phyloP scores from a whole-genome alignment of 2,797 vertebrate genomes.

The Antennarius maculatus region DNA sequence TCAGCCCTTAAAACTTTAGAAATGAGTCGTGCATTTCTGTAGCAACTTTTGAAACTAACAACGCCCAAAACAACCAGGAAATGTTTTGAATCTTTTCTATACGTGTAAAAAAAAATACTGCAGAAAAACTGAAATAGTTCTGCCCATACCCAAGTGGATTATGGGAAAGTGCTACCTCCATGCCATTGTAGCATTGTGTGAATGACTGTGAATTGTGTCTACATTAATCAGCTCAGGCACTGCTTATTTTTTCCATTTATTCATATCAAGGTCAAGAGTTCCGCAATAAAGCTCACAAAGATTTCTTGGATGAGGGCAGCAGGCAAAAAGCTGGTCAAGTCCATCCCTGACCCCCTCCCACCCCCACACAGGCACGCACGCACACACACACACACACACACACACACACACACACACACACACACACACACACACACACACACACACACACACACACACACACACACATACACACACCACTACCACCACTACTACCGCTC shows the following conservation, averaged over 20 bases:
- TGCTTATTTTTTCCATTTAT: conserved; percentile 52
- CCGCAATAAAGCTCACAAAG: conserved; percentile 34
- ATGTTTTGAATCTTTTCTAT: conserved; percentile 35
- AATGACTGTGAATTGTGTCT: conserved; percentile 23
- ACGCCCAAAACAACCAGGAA: conserved; percentile 51
- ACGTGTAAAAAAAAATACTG: conserved; percentile 51
- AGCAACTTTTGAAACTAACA: conserved; percentile 24
- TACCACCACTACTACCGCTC: neutral
- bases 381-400: too few species aligned
- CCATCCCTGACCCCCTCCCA: neutral
- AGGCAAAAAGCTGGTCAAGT: conserved; percentile 23
- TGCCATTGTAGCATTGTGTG: conserved; percentile 59
- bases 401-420: too few species aligned
- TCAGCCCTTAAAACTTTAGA: conserved; percentile 33
- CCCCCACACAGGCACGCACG: too few species aligned
- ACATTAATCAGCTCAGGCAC: conserved; percentile 20
- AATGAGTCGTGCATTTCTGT: conserved; percentile 15
- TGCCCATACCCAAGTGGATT: conserved; percentile 35
- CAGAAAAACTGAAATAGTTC: conserved; percentile 58
- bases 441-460: too few species aligned
- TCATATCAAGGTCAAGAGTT: conserved; percentile 62
- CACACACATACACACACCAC: too few species aligned
- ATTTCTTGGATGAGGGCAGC: conserved; percentile 31
- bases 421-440: too few species aligned
- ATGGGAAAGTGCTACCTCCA: conserved; percentile 62